A percentile compares a stretch with the other conserved stretches of the same genome.
Conservation (phyloP, 2,113 vertebrate species). For the Thunnus thynnus region DNA sequence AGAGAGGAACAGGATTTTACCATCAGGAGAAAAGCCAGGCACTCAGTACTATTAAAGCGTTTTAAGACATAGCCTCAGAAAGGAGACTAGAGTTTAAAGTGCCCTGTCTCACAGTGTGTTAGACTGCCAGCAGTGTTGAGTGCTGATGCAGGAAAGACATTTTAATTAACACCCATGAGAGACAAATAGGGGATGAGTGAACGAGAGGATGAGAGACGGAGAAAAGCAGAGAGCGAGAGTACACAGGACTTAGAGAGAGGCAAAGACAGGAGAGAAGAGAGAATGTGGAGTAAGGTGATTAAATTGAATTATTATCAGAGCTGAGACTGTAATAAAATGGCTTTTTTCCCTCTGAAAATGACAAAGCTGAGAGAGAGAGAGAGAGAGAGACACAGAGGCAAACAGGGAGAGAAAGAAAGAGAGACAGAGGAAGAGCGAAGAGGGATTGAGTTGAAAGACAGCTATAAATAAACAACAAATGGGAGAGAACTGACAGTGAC, state of each 20-base stretch:
- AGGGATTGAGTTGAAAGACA: constrained; percentile 43
- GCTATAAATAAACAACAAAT: constrained; percentile 67
- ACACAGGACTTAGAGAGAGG: constrained; percentile 25
- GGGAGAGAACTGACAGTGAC: constrained; percentile 38
- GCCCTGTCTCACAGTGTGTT: constrained; percentile 53
- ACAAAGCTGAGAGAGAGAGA: constrained; percentile 25
- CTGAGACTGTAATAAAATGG: constrained; percentile 60
- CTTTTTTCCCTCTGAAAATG: constrained; percentile 44
- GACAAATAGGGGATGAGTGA: constrained; percentile 70
- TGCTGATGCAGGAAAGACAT: constrained; percentile 77
- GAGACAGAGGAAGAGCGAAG: constrained; percentile 3
- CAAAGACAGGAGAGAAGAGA: constrained; percentile 30
- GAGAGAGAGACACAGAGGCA: not conserved
- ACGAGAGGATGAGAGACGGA: constrained; percentile 61
- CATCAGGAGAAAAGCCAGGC: constrained; percentile 65
- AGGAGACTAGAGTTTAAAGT: constrained; percentile 66
- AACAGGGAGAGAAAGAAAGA: not conserved
- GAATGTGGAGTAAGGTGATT: constrained; percentile 67
- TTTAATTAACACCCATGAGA: constrained; percentile 84
- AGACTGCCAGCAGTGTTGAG: constrained; percentile 67
- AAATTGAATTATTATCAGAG: constrained; percentile 76
- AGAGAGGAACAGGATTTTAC: constrained; percentile 64
- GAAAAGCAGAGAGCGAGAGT: constrained; percentile 22
- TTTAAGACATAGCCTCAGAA: constrained; percentile 67
- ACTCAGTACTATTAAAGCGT: constrained; percentile 71